Evolutionary conservation across 2,888 invertebrate species (phyloP), one percentile per base, ranked within the genome.

Genomic region (Oxycera nigricornis): DNA sequence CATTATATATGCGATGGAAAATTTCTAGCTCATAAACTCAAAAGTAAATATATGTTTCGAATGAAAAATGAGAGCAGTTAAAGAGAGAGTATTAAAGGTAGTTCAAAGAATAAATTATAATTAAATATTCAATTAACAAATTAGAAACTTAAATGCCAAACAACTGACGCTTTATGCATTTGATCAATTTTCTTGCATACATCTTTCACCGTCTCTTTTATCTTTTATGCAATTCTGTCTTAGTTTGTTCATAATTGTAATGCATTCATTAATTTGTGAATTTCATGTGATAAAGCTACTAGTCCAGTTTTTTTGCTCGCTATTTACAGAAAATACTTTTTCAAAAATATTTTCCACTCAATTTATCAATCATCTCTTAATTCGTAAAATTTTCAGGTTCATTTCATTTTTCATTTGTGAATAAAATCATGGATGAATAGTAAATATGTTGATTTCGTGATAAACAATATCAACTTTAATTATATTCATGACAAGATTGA

Each of bases 401-500:
- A 46, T n/a, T 7, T 46, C 6, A 7, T 3, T 14, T n/a, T 17
- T 46, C 17, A 7, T 35, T 6, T 35, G 46, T 46, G 46, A 46
- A 2, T n/a, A 46, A 46, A 7, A 46, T 46, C 46, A 46, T 3
- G 17, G 17, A 7, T 46, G 46, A 46, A 46, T 46, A 46, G 46
- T 14, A 46, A 46, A 46, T 17, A 3, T 46, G 11, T 14, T 46
- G 3, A 2, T 46, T 46, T 46, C 17, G 46, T 46, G 46, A 46
- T 46, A 11, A 46, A 2, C 17, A 2, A 46, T n/a, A 46, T 46
- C 17, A 46, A 46, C 3, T 11, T 17, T 46, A 46, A 46, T 11
- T 46, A 46, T n/a, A 46, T n/a, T 72, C 46, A 72, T 41, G 72
- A 24, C 9, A 14, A 31, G 31, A 73, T 73, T n/a, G 73, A 61